These are phyloP conservation scores for Phrynocephalus forsythii DNA, from an alignment of 2,797 vertebrate species.

Conservation along the genomic window DNA sequence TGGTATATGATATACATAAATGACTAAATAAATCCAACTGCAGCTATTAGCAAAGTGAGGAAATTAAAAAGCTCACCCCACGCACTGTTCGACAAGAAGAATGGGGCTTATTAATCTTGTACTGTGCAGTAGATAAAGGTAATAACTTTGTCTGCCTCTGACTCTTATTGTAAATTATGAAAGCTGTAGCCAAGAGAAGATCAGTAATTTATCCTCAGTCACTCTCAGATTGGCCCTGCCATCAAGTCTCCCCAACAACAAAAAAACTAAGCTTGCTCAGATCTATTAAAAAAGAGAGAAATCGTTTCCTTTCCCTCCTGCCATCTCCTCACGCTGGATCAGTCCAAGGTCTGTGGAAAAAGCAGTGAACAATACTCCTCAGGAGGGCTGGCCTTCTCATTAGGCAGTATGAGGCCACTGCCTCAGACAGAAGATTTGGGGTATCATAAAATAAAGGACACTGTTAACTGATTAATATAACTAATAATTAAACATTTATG, in stretches of 20 bases:
- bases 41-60: slow-evolving; percentile 19
- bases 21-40: slow-evolving; percentile 10
- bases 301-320: not conserved
- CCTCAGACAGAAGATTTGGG: no score
- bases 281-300: slow-evolving; percentile 5
- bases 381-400: not conserved
- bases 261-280: slow-evolving; percentile 5
- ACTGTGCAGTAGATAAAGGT: slow-evolving; percentile 33
- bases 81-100: slow-evolving; percentile 22
- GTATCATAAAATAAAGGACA: not conserved
- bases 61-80: slow-evolving; percentile 36
- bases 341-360: not conserved
- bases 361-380: not conserved
- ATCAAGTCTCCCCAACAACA: not conserved
- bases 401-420: not conserved
- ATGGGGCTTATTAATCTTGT: slow-evolving; percentile 38
- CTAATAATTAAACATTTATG: not conserved
- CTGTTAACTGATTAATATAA: not conserved
- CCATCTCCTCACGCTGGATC: not conserved
- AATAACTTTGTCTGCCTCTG: slow-evolving; percentile 44
- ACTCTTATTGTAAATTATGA: slow-evolving; percentile 41
- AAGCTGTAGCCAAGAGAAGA: slow-evolving; percentile 20
- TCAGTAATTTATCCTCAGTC: slow-evolving; percentile 37
- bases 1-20: not conserved
- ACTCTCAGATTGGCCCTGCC: not conserved